phyloP scores from a whole-genome alignment of 1,140 invertebrate genomes.

The Pseudobourletiella spinata region DNA sequence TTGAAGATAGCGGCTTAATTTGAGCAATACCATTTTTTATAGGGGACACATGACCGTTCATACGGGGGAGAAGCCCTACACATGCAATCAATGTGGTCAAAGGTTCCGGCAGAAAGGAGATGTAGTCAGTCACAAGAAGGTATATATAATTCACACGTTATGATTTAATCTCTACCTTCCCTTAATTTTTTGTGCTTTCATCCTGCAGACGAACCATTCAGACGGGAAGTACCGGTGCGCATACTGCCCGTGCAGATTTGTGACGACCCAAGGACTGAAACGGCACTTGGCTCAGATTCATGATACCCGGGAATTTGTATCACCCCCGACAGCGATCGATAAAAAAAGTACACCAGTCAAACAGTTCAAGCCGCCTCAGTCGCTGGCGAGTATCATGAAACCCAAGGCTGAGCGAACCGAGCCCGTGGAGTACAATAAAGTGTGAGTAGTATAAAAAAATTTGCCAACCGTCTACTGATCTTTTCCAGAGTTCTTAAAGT shows the following conservation, averaged over 20 bases:
- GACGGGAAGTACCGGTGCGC: not conserved
- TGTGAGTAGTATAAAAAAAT: not conserved
- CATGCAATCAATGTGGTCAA: not conserved
- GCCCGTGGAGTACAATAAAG: not conserved
- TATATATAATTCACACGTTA: too few species aligned
- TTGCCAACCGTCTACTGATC: too few species aligned
- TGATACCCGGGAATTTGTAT: not conserved
- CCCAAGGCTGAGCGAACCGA: not conserved
- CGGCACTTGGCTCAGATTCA: not conserved
- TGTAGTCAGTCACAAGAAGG: slow-evolving; percentile 5
- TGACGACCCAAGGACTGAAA: not conserved
- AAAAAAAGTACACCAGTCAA: too few species aligned
- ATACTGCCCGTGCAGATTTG: not conserved
- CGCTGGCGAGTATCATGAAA: not conserved
- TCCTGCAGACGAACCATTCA: not conserved
- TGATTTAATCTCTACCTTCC: too few species aligned
- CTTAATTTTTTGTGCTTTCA: not conserved
- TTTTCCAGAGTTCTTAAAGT: not conserved
- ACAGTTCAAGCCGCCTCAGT: not conserved
- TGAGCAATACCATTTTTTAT: too few species aligned
- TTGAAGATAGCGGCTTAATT: not conserved
- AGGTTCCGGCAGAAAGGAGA: not conserved
- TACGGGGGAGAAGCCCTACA: not conserved
- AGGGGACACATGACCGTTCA: not conserved
- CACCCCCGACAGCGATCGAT: too few species aligned